Conservation (phyloP, 2,113 vertebrate species). For the Corapipo altera region DNA sequence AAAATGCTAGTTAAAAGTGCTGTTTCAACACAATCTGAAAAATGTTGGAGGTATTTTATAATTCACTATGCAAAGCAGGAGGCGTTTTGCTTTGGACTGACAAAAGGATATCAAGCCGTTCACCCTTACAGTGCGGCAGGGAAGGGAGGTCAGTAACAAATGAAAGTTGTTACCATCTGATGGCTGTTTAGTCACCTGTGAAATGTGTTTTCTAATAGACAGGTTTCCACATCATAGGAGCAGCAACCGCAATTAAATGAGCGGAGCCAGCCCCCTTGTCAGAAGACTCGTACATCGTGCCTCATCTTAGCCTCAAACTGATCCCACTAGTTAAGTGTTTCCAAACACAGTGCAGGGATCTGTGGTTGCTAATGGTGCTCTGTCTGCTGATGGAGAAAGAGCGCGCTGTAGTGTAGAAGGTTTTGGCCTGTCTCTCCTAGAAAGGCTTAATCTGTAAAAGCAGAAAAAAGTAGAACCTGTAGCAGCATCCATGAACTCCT, state of each 20-base stretch:
- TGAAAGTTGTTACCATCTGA: constrained; percentile 13
- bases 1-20: background rate
- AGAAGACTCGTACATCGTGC: background rate
- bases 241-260: background rate
- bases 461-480: background rate
- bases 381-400: background rate
- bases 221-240: constrained; percentile 25
- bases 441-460: background rate
- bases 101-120: accelerated
- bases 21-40: background rate
- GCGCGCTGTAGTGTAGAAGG: accelerated
- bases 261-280: background rate
- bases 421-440: background rate
- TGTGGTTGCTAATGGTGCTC: background rate
- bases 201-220: constrained; percentile 43
- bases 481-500: background rate
- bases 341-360: background rate
- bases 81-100: background rate
- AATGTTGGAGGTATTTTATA: background rate
- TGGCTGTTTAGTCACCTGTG: constrained; percentile 37
- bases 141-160: background rate
- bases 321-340: background rate
- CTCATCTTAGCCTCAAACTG: background rate
- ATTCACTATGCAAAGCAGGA: background rate
- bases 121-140: accelerated